Conservation (phyloP, 2,797 vertebrate species). For the Sebastes glaucus region DNA sequence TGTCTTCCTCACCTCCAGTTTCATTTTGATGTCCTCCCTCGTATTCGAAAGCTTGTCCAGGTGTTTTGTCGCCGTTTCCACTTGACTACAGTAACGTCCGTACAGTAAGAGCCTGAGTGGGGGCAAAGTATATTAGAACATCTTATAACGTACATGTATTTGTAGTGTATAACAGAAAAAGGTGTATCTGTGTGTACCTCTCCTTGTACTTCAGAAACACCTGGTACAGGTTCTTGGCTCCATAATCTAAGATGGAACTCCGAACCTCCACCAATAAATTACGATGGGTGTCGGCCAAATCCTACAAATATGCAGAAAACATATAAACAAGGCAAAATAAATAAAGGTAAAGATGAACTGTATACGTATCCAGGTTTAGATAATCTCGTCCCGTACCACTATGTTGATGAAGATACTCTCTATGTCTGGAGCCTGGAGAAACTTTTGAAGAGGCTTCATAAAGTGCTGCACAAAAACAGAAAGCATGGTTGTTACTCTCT, state of each 20-base stretch:
- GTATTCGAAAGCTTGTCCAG: conserved; percentile 83
- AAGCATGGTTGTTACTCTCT: neutral
- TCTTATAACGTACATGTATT: neutral
- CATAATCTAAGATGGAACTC: conserved; percentile 70
- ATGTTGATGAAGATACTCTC: conserved; percentile 93
- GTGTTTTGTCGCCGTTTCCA: conserved; percentile 88
- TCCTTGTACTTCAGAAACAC: conserved; percentile 92
- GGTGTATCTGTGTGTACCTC: conserved; percentile 75
- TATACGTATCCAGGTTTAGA: neutral
- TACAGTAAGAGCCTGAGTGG: conserved; percentile 87
- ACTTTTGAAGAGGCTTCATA: conserved; percentile 88
- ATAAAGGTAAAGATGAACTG: neutral
- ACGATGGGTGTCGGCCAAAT: conserved; percentile 84
- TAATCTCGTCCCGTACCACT: conserved; percentile 72
- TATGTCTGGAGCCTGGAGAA: conserved; percentile 84
- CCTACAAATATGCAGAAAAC: conserved; percentile 70
- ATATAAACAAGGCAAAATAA: neutral
- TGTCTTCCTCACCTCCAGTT: conserved; percentile 85
- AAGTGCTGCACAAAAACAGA: conserved; percentile 84
- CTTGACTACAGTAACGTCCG: conserved; percentile 92
- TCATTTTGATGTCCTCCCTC: conserved; percentile 89
- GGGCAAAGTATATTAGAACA: neutral
- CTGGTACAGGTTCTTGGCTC: conserved; percentile 83
- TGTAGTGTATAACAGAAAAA: neutral
- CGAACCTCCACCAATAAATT: conserved; percentile 84